phyloP scores from a whole-genome alignment of 2,797 vertebrate species.

The Chromis chromis region DNA sequence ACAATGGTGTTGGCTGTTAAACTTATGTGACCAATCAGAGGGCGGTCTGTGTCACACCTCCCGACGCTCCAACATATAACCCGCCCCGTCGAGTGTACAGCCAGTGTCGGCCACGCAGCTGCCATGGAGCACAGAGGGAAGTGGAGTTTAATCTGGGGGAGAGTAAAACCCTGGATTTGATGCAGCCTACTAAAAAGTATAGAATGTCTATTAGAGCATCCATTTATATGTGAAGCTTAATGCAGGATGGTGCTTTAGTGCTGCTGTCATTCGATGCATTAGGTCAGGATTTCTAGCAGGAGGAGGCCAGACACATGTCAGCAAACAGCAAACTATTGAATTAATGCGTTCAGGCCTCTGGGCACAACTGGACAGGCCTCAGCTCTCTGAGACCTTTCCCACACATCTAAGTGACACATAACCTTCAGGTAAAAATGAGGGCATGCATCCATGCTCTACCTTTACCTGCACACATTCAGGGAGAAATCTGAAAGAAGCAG shows the following conservation, averaged over 20 bases:
- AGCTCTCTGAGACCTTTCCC: constrained; percentile 23
- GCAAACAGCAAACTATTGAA: constrained; percentile 58
- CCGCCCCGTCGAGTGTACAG: constrained; percentile 53
- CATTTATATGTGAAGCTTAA: not conserved
- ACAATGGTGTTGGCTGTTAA: constrained; percentile 64
- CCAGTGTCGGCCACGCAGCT: constrained; percentile 61
- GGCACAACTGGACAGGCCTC: constrained; percentile 53
- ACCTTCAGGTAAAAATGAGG: constrained; percentile 17
- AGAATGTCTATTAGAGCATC: not conserved
- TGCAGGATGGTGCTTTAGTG: not conserved
- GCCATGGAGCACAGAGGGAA: constrained; percentile 25
- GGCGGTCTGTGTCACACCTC: constrained; percentile 81
- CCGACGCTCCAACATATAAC: constrained; percentile 67
- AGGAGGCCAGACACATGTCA: constrained; percentile 67
- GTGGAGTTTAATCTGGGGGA: not conserved
- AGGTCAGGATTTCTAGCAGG: constrained; percentile 25
- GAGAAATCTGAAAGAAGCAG: not conserved
- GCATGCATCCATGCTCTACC: not conserved
- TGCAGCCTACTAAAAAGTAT: not conserved
- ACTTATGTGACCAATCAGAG: constrained; percentile 64
- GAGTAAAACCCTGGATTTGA: constrained; percentile 20
- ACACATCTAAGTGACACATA: constrained; percentile 30
- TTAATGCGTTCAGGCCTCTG: constrained; percentile 68
- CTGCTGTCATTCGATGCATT: constrained; percentile 35
- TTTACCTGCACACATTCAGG: constrained; percentile 3